Conservation (phyloP, 2,797 vertebrate species). For the Urosaurus nigricauda region DNA sequence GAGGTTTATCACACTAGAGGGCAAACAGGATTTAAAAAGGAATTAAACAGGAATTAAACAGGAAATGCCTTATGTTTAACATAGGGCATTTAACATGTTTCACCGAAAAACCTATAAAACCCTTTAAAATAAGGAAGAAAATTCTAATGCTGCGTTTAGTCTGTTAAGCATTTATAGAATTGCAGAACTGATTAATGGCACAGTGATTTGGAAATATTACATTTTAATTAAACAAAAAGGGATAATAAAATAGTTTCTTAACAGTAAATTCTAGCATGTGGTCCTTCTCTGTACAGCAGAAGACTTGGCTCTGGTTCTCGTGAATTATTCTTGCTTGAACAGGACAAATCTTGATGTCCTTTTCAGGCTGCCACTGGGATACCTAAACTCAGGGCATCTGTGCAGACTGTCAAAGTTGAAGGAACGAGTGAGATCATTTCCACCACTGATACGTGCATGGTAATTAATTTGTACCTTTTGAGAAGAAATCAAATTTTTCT, state of each 20-base stretch:
- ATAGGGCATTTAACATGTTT: no score
- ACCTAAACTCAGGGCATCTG: constrained; percentile 55
- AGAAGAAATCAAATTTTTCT: neutral
- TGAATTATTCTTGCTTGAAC: constrained; percentile 30
- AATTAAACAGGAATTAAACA: no score
- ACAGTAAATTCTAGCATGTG: neutral
- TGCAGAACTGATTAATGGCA: neutral
- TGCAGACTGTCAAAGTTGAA: constrained; percentile 41
- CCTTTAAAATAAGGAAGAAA: no score
- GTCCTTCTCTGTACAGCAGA: constrained; percentile 31
- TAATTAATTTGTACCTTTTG: constrained; percentile 42
- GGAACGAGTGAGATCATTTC: constrained; percentile 39
- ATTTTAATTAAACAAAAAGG: neutral
- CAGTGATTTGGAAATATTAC: neutral
- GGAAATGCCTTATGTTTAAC: no score
- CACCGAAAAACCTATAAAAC: no score
- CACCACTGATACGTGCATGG: constrained; percentile 7
- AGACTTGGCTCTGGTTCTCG: constrained; percentile 17
- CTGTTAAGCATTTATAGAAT: fast-evolving
- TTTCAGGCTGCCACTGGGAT: constrained; percentile 60
- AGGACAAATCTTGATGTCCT: constrained; percentile 58
- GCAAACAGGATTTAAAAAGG: no score
- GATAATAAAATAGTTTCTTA: neutral
- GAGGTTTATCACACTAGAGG: no score
- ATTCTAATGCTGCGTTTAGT: neutral